A percentile compares a stretch with the other conserved stretches of the same genome.
phyloP scores from a whole-genome alignment of 2,888 invertebrate species.

The Monopis laevigella region DNA sequence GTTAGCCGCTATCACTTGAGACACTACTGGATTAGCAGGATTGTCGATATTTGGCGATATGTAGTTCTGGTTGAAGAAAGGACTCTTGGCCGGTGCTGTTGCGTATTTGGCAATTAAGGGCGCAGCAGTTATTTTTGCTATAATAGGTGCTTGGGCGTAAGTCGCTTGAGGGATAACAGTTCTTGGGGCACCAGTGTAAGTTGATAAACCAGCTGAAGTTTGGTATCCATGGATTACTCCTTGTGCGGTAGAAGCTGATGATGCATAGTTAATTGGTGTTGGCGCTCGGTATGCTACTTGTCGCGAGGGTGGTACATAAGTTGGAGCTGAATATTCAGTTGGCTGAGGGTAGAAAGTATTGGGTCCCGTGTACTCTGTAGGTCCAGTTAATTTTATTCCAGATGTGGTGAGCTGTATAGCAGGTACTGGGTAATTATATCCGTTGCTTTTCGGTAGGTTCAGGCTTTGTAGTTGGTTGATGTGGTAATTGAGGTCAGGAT shows the following conservation, averaged over 20 bases:
- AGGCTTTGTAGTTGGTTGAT: constrained; percentile 45
- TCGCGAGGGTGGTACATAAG: not conserved
- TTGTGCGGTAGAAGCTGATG: constrained; percentile 27
- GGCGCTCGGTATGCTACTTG: constrained; percentile 2
- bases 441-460: constrained; percentile 28
- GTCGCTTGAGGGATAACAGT: constrained; percentile 49
- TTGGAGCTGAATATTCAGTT: constrained; percentile 25
- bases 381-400: constrained; percentile 31
- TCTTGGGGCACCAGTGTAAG: constrained; percentile 23
- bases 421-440: constrained; percentile 66
- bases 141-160: constrained; percentile 62
- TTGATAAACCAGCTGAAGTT: constrained; percentile 42
- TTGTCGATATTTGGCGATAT: constrained; percentile 36
- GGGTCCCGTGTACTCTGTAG: not conserved
- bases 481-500: constrained; percentile 58
- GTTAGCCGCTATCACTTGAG: constrained; percentile 51
- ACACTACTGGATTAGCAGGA: constrained; percentile 46
- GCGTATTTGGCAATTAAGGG: constrained; percentile 50
- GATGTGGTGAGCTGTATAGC: constrained; percentile 56
- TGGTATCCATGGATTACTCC: constrained; percentile 62
- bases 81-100: constrained; percentile 37
- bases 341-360: constrained; percentile 24
- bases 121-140: constrained; percentile 56
- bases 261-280: constrained; percentile 16
- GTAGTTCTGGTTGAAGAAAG: constrained; percentile 41